These are phyloP conservation scores for Melanotaenia pygmaea DNA, from an alignment of 2,797 vertebrate genomes.

Conservation along the genomic window DNA sequence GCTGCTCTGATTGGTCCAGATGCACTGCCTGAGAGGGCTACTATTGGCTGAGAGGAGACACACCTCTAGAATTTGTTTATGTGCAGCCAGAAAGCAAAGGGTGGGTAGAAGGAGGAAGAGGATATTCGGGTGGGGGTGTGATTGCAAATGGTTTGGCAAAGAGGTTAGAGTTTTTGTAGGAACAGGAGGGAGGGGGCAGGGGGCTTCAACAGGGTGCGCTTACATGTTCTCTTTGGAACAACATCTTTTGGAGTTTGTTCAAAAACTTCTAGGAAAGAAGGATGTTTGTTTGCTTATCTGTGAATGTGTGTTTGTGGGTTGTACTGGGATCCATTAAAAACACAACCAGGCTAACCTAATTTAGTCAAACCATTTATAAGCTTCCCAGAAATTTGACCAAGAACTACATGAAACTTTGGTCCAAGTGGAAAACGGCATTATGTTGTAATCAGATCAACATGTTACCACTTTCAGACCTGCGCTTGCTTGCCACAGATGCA, in stretches of 20 bases:
- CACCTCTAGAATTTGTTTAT: conserved; percentile 90
- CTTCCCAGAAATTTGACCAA: conserved; percentile 36
- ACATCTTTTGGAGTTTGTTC: conserved; percentile 71
- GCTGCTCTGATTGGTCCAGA: conserved; percentile 72
- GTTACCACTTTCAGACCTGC: conserved; percentile 38
- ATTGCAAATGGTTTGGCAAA: conserved; percentile 30
- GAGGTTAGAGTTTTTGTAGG: conserved; percentile 42
- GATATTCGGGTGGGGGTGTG: conserved; percentile 39
- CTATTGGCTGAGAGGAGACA: conserved; percentile 85
- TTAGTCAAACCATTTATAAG: conserved; percentile 60
- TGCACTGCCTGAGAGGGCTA: conserved; percentile 36
- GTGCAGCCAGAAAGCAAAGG: conserved; percentile 54
- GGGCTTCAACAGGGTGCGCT: conserved; percentile 16
- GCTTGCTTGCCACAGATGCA: conserved; percentile 17
- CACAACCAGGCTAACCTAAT: conserved; percentile 52
- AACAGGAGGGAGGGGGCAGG: conserved; percentile 46
- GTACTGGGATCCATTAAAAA: conserved; percentile 46
- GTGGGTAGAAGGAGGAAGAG: conserved; percentile 26
- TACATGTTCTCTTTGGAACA: conserved; percentile 47
- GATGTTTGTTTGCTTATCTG: conserved; percentile 75
- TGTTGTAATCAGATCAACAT: conserved; percentile 50
- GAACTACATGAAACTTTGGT: conserved; percentile 27
- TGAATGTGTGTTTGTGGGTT: conserved; percentile 31
- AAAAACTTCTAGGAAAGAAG: conserved; percentile 83
- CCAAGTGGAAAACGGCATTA: conserved; percentile 42